Evolutionary conservation across 2,797 vertebrate species (phyloP), one percentile per base, ranked within the genome.

Genomic region (Meda fulgida): DNA sequence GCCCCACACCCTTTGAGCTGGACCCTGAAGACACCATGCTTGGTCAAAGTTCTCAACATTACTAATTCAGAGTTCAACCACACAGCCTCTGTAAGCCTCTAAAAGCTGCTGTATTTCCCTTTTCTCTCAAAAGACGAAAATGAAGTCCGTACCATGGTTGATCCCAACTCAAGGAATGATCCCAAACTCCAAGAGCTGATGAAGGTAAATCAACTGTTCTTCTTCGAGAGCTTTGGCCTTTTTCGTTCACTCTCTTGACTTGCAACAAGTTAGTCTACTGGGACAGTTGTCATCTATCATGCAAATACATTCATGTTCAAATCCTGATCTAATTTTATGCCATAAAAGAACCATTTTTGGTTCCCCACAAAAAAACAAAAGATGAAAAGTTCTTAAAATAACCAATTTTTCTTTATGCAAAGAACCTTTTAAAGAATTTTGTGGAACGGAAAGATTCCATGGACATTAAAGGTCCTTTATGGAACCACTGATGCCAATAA

Each of bases 11-110:
- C 71, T 97, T 97, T 0, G 96, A 97, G 91, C 92, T 97, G 90
- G 96, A 97, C 91, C 96, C 96, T 0, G 96, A 97, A 90, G 96
- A 97, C 91, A 97, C 96, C 46, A 96, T 97, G 96, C 93, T 97
- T 87, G 96, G 96, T 97, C 96, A 95, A 84, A 85, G 73, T 78
- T 65, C 66, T 23, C 51, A 55, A 69, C 65, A 46, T n/a, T 70
- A 46, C 7, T 43, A 46, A 83, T 18, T 78, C 14, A 48, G 2
- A 76, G 46, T 76, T 78, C 34, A 34, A 85, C 38, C 34, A 55
- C 29, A 48, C 46, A 48, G 26, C 34, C 51, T 86, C 80, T 38
- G 70, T 23, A 66, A 86, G 14, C 46, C 60, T 29, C n/a, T 77
- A 43, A 36, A 70, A 77, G 43, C 65, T 60, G 23, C 31, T 43